These are phyloP conservation scores for Strix occidentalis DNA, from an alignment of 2,797 vertebrate genomes.

Conservation along the genomic window DNA sequence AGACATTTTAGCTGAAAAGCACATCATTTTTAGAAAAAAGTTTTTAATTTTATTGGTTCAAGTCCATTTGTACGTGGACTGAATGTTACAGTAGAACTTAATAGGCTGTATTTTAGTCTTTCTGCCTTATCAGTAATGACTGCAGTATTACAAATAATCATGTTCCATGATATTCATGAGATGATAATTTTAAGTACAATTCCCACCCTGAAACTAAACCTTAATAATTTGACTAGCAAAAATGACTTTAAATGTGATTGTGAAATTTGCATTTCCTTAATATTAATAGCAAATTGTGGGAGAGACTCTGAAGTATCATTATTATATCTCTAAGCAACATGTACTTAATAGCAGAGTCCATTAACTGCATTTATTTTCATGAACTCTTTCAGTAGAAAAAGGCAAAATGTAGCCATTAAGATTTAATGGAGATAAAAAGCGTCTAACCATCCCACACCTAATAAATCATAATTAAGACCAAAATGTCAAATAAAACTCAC, in stretches of 20 bases:
- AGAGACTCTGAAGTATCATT: constrained; percentile 56
- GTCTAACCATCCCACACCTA: background rate
- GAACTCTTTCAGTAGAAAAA: constrained; percentile 46
- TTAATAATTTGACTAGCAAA: constrained; percentile 51
- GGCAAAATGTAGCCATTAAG: constrained; percentile 46
- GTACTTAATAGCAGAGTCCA: constrained; percentile 43
- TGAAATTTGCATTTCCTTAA: constrained; percentile 60
- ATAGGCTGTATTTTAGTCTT: background rate
- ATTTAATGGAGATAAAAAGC: constrained; percentile 37
- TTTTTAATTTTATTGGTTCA: background rate
- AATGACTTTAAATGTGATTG: constrained; percentile 41
- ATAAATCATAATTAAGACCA: constrained; percentile 43
- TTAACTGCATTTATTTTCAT: constrained; percentile 41
- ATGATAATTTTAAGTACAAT: constrained; percentile 51
- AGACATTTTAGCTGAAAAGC: background rate
- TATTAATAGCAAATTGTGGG: constrained; percentile 58
- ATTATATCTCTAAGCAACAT: constrained; percentile 62
- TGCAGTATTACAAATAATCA: constrained; percentile 36
- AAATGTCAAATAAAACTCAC: constrained; percentile 25
- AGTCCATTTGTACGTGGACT: background rate
- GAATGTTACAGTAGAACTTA: background rate
- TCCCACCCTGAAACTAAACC: constrained; percentile 46
- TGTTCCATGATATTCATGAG: constrained; percentile 33
- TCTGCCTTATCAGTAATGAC: background rate
- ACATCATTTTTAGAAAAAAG: background rate